These are phyloP conservation scores for Agonopterix alstromeriana DNA, from an alignment of 2,888 invertebrate genomes.

Conservation along the genomic window DNA sequence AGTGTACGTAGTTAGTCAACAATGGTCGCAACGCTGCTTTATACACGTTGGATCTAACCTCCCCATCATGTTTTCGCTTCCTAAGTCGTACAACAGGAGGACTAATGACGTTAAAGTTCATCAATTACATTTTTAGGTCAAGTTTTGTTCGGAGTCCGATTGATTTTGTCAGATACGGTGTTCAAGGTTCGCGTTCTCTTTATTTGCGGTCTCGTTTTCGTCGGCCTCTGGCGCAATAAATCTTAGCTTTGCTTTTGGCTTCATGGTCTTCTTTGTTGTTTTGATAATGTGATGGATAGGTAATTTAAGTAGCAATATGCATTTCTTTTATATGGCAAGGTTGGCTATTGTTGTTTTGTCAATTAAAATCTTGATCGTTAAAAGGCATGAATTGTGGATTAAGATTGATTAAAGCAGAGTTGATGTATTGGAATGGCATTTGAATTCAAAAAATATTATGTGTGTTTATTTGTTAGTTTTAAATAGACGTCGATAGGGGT, in stretches of 20 bases:
- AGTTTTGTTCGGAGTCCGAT: slow-evolving; percentile 69
- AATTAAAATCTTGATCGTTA: not conserved
- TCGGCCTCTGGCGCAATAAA: slow-evolving; percentile 71
- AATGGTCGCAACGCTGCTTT: not conserved
- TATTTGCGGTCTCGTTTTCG: slow-evolving; percentile 73
- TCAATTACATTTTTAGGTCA: slow-evolving; percentile 56
- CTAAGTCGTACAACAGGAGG: too few species aligned
- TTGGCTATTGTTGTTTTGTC: slow-evolving; percentile 13
- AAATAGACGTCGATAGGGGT: slow-evolving; percentile 6
- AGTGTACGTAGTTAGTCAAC: not conserved
- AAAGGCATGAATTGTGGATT: not conserved
- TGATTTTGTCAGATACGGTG: slow-evolving; percentile 74
- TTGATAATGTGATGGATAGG: slow-evolving; percentile 66
- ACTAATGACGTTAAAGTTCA: slow-evolving; percentile 4
- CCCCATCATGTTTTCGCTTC: too few species aligned
- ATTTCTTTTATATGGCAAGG: slow-evolving; percentile 52
- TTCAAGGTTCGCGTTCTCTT: slow-evolving; percentile 75
- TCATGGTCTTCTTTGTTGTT: slow-evolving; percentile 67
- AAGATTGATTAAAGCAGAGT: not conserved
- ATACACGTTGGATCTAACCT: too few species aligned
- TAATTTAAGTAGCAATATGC: slow-evolving; percentile 50
- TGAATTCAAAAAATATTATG: not conserved
- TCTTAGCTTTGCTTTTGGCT: slow-evolving; percentile 62
- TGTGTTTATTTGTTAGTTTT: not conserved
- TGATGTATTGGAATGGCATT: not conserved